These are phyloP conservation scores for Mactromeris polynyma DNA, from an alignment of 2,888 invertebrate species.

Conservation along the genomic window DNA sequence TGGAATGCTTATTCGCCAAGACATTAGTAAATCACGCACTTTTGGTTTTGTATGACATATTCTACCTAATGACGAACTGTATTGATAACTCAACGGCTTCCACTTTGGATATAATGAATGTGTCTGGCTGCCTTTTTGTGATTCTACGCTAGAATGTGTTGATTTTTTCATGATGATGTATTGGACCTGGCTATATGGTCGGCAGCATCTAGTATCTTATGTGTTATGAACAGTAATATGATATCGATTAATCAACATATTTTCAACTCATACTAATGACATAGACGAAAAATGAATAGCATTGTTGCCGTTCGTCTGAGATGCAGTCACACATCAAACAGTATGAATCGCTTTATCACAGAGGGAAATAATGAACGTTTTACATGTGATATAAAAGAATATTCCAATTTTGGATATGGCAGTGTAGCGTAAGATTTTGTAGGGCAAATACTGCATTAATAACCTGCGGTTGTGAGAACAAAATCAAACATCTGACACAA, in stretches of 20 bases:
- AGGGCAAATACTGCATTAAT: too few relatives aligned
- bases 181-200: not conserved
- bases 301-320: not conserved
- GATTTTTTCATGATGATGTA: not conserved
- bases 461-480: too few relatives aligned
- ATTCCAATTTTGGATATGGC: too few relatives aligned
- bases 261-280: not conserved
- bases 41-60: constrained; percentile 29
- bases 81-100: constrained; percentile 34
- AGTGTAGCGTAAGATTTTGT: too few relatives aligned
- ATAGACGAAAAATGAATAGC: not conserved
- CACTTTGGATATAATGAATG: constrained; percentile 29
- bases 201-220: not conserved
- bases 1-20: not conserved
- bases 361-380: too few relatives aligned
- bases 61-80: constrained; percentile 22
- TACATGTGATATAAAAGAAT: too few relatives aligned
- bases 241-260: constrained; percentile 7
- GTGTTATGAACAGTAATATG: not conserved
- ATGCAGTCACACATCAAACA: not conserved
- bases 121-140: constrained; percentile 29
- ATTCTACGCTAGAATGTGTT: not conserved
- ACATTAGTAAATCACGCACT: constrained; percentile 14
- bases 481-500: too few relatives aligned
- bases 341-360: too few relatives aligned